Base-by-base conservation (phyloP, 2,888 invertebrate genomes). In the Melikaiella ostensackeni region DNA sequence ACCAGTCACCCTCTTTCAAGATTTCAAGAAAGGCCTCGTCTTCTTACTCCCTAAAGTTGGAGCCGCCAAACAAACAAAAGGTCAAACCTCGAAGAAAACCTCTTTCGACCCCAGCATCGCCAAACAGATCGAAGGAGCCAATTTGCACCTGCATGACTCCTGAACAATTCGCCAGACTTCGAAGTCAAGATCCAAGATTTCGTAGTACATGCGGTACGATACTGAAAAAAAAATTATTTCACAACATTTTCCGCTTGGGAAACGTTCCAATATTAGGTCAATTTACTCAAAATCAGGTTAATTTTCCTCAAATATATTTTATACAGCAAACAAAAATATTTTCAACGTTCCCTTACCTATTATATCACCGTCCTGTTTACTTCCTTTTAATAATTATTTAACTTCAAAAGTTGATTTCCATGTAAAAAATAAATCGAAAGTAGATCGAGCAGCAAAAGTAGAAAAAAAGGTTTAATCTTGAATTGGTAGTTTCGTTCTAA, bases 21-120 rank as follows among this genome's bases (percentile, higher is more conserved):
- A 98, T 98, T 94, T 97, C 98, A 92, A 95, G 98, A 92, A 98
- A 98, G 94, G 98, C 98, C 90, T 97, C 98, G 87, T 98, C 98
- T 89, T 98, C 98, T 92, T 98, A 98, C 93, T 98, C 98, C 91
- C 95, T 98, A 92, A 97, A 97, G 93, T 93, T 98, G 93, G 98
- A 98, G 92, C 96, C 97, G 82, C 96, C 96, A 83, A 92, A 91
- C 89, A 97, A 96, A 93, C 96, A 96, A 92, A 97, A 97, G 92
- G 94, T 95, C 91, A 97, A 97, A 92, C 94, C 96, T 88, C 97
- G 97, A 92, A 95, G 97, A 93, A 97, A 97, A 93, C 97, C 97
- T 74, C 93, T 97, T 85, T 98, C 98, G 89, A 98, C 98, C 63
- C 98, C 98, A 73, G 98, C 98, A 33, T 98, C 98, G 84, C 98